Evolutionary conservation across 1,140 invertebrate genomes (phyloP), one percentile per base, ranked within the genome.

Genomic region (Drosophila mojavensis): DNA sequence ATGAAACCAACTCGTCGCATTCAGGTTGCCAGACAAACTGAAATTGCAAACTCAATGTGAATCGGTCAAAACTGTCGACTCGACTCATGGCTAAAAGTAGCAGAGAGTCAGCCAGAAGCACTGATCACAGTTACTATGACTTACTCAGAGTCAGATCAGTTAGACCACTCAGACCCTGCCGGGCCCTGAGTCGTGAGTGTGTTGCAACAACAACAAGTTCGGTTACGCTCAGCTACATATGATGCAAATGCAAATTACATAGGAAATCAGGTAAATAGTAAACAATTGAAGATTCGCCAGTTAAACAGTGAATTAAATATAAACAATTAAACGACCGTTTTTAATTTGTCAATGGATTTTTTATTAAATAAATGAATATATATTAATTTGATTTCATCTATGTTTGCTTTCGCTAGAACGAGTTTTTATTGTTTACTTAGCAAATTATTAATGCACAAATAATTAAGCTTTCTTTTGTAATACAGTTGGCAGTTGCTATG

Each of bases 21-120:
- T 51, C 58, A 70, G 75, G 68, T 75, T 79, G 54, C 61, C 36
- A 33, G 75, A 28, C 59, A 73, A 55, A 86, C 82, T 86, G 56
- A 81, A 78, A 50, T 70, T 53, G 24, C 63, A 26, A 68, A 47
- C 10, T 41, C 24, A 10, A 26, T 9, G 41, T 7, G 9, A 51
- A 33, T 58, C n/a, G 30, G 30, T 33, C 24, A 62, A 4, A 55
- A 24, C 28, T 39, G 63, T 28, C 58, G 66, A 26, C 67, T 9
- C 33, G 51, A 48, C 58, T 43, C 45, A 58, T 58, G 58, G 48
- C 56, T 26, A 41, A 62, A 17, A 53, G 13, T 41, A 71, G 26
- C 26, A 17, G 15, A 61, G 41, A 48, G 20, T 20, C 15, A 9
- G 20, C 11, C 17, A 15, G 28, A 39, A 39, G 10, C 36, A 39